Evolutionary conservation across 2,888 invertebrate species (phyloP).

Genomic region (Lochmaea capreae): DNA sequence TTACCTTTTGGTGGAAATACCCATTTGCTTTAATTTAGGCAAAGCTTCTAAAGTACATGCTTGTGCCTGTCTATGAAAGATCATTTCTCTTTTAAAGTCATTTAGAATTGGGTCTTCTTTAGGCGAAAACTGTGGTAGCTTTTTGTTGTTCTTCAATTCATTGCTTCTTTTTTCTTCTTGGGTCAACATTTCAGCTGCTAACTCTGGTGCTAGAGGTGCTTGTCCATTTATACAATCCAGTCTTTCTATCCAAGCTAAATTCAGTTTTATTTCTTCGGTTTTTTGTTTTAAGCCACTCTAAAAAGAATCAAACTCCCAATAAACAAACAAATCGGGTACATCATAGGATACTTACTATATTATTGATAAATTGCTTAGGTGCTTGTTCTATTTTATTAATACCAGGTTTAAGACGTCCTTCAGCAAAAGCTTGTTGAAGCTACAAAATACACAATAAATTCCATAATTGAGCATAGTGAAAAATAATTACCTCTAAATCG

Average conservation of each 20-base stretch:
- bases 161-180: conserved; percentile 78
- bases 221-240: conserved; percentile 82
- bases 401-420: conserved; percentile 88
- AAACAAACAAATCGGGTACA: conserved; percentile 45
- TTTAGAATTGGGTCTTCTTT: conserved; percentile 84
- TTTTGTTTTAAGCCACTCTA: conserved; percentile 76
- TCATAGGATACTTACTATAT: conserved; percentile 73
- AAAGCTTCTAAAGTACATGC: conserved; percentile 85
- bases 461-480: background rate
- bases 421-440: conserved; percentile 91
- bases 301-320: conserved; percentile 38
- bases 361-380: conserved; percentile 75
- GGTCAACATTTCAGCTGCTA: conserved; percentile 80
- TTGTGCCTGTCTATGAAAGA: conserved; percentile 89
- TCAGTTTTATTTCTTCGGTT: conserved; percentile 76
- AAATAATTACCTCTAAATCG: conserved; percentile 56
- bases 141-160: conserved; percentile 76
- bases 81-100: conserved; percentile 92
- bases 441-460: conserved; percentile 62
- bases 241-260: conserved; percentile 87
- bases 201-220: conserved; percentile 87
- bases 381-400: conserved; percentile 76
- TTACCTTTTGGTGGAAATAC: conserved; percentile 75
- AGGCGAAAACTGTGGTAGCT: conserved; percentile 73
- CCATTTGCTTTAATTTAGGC: conserved; percentile 79